phyloP scores from a whole-genome alignment of 2,113 vertebrate genomes.

The Triplophysa tibetana region DNA sequence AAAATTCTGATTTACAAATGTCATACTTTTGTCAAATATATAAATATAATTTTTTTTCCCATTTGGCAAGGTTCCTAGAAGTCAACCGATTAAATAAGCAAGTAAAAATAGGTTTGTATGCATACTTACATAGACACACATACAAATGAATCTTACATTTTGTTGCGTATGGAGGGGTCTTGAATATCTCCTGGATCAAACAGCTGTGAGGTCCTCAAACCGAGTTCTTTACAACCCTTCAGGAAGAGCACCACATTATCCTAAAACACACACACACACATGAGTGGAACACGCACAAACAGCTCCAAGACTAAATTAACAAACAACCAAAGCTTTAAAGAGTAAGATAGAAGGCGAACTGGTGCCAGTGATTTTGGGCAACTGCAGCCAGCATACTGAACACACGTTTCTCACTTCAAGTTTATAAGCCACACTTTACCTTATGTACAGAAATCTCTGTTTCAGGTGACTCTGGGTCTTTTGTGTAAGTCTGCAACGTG shows the following conservation, averaged over 20 bases:
- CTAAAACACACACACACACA: constrained; percentile 65
- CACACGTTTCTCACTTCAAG: constrained; percentile 9
- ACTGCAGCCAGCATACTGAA: not conserved
- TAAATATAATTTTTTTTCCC: too few species aligned
- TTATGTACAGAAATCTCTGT: constrained; percentile 45
- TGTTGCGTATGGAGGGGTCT: constrained; percentile 82
- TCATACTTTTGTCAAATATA: too few species aligned
- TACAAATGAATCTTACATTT: constrained; percentile 82
- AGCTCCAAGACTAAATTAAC: not conserved
- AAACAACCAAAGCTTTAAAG: constrained; percentile 7
- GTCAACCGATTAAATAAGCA: not conserved
- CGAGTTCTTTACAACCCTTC: constrained; percentile 92
- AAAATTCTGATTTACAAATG: too few species aligned
- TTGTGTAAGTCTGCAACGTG: constrained; percentile 56
- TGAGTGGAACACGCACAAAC: constrained; percentile 13
- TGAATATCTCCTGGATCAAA: constrained; percentile 96
- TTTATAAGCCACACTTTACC: constrained; percentile 26
- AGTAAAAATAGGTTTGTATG: not conserved
- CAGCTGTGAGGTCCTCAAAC: constrained; percentile 94
- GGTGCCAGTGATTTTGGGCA: constrained; percentile 31
- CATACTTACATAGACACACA: not conserved
- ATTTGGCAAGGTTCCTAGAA: too few species aligned
- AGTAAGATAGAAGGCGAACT: not conserved
- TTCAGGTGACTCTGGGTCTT: constrained; percentile 58
- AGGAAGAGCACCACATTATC: constrained; percentile 94